These are phyloP conservation scores for Atrina japonica DNA, from an alignment of 2,888 invertebrate species.

Conservation along the genomic window DNA sequence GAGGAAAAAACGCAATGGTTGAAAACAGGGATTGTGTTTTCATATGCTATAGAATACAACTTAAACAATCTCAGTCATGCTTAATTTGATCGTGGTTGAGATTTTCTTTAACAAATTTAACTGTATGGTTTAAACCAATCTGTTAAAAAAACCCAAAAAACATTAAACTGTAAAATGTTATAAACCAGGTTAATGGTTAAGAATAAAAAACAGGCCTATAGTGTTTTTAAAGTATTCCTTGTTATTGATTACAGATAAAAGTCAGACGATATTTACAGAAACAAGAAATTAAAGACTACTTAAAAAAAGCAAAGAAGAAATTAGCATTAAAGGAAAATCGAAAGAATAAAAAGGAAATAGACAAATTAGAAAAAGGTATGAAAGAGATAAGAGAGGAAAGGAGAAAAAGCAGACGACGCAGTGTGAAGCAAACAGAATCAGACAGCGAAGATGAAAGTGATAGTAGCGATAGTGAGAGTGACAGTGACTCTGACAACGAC, in stretches of 20 bases:
- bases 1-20: no score
- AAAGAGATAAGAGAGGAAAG: conserved; percentile 41
- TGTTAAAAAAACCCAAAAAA: no score
- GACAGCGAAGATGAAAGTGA: conserved; percentile 2
- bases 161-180: no score
- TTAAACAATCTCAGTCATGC: no score
- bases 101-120: no score
- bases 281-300: conserved; percentile 58
- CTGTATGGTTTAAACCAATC: no score
- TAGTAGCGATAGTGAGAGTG: not conserved
- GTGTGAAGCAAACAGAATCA: not conserved
- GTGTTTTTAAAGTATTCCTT: no score
- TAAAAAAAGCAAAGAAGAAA: conserved; percentile 61
- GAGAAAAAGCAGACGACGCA: conserved; percentile 10
- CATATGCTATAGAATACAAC: no score
- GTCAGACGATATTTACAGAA: conserved; percentile 63
- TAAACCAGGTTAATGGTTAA: no score
- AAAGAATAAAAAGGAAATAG: conserved; percentile 9
- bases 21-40: no score
- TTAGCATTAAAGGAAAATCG: conserved; percentile 30
- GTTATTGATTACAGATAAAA: conserved; percentile 56
- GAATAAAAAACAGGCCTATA: no score
- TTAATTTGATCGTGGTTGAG: no score
- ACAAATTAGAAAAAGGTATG: conserved; percentile 21
- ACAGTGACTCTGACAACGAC: conserved; percentile 41